A percentile compares a stretch with the other conserved stretches of the same genome.
Conservation (phyloP, 2,113 vertebrate species). For the Istiophorus platypterus region DNA sequence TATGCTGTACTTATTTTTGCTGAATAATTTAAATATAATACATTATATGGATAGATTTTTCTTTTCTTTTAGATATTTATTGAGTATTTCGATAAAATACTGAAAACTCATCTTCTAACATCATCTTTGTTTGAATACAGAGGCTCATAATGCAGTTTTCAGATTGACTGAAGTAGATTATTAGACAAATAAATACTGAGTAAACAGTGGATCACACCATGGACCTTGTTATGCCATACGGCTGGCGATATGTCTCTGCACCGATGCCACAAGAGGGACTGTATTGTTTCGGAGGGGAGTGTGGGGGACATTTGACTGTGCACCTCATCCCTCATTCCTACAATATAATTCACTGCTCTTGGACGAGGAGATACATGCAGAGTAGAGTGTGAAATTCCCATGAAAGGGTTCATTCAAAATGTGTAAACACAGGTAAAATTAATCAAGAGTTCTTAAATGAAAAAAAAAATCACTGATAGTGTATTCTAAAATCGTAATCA, state of each 20-base stretch:
- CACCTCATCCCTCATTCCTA: conserved; percentile 15
- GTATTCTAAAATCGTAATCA: too few species aligned
- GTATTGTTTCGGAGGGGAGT: background rate
- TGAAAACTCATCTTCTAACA: background rate
- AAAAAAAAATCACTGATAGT: background rate
- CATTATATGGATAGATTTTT: background rate
- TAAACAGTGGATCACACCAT: background rate
- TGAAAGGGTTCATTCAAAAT: background rate
- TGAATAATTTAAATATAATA: background rate
- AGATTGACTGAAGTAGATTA: conserved; percentile 3
- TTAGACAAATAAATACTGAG: conserved; percentile 4
- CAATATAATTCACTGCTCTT: conserved; percentile 24
- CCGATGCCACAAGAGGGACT: background rate
- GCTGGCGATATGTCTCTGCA: background rate
- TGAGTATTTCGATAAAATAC: too few species aligned
- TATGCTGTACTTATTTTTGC: background rate
- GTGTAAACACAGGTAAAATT: background rate
- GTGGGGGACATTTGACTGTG: conserved; percentile 21
- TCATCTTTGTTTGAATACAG: background rate
- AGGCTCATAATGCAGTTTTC: background rate
- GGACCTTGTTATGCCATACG: conserved; percentile 17
- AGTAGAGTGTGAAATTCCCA: background rate
- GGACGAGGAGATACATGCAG: background rate
- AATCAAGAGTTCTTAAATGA: background rate
- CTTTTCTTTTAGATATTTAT: background rate